Percentiles rank a stretch among this genome's conserved stretches.
phyloP scores from a whole-genome alignment of 2,888 invertebrate species.

The Mythimna impura region DNA sequence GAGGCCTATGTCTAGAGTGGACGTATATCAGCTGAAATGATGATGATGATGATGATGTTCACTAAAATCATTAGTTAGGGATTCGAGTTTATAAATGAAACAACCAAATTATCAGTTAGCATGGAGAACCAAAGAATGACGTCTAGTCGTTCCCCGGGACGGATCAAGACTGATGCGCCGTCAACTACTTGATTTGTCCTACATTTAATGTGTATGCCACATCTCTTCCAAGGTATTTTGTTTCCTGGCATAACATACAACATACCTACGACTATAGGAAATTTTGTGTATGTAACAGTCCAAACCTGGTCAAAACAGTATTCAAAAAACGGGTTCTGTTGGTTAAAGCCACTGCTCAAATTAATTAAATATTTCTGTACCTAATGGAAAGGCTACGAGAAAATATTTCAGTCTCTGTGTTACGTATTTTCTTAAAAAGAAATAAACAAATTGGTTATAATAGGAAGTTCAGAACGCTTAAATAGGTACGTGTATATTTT shows the following conservation, averaged over 20 bases:
- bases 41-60: no score
- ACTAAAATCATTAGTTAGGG: no score
- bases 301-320: neutral
- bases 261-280: neutral
- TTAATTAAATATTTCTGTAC: slow-evolving; percentile 1
- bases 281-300: slow-evolving; percentile 10
- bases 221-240: slow-evolving; percentile 7
- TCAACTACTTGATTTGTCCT: no score
- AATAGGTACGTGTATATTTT: neutral
- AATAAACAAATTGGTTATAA: neutral
- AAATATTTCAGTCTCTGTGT: neutral
- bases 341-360: neutral
- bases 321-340: neutral
- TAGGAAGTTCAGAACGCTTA: no score
- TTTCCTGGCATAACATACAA: slow-evolving; percentile 31
- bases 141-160: no score
- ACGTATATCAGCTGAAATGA: no score
- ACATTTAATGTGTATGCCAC: no score
- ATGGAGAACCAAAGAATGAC: no score
- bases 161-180: no score
- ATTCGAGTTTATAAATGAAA: no score
- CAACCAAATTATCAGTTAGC: no score
- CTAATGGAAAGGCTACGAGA: neutral
- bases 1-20: no score
- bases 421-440: neutral